Evolutionary conservation across 2,797 vertebrate species (phyloP).

Genomic region (Carapus acus): DNA sequence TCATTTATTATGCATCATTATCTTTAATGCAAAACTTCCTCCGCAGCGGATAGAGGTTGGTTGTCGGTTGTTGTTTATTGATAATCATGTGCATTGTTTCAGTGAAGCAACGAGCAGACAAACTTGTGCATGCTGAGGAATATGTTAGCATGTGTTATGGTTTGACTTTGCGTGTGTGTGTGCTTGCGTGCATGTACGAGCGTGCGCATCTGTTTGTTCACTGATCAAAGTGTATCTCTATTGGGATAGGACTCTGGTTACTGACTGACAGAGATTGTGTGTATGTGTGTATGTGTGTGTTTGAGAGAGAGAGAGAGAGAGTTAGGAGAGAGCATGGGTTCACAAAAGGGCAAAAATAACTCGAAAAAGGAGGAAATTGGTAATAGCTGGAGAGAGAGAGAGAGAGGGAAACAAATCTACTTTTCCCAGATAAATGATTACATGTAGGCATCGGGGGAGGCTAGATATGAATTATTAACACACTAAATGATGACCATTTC

Average conservation of each 20-base stretch:
- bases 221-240: slow-evolving; percentile 63
- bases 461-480: slow-evolving; percentile 8
- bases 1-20: slow-evolving; percentile 57
- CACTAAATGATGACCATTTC: slow-evolving; percentile 16
- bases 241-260: slow-evolving; percentile 43
- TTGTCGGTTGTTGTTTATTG: slow-evolving; percentile 35
- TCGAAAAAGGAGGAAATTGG: not conserved
- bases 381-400: not conserved
- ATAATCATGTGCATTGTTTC: not conserved
- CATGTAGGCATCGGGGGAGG: slow-evolving; percentile 16
- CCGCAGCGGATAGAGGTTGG: slow-evolving; percentile 20
- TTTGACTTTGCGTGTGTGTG: slow-evolving; percentile 8
- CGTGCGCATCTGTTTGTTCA: slow-evolving; percentile 26
- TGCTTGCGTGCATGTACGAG: slow-evolving; percentile 15
- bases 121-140: slow-evolving; percentile 39
- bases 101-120: too few species aligned
- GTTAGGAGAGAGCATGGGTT: not conserved
- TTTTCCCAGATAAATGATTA: slow-evolving; percentile 27
- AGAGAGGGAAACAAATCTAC: slow-evolving; percentile 4
- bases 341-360: not conserved
- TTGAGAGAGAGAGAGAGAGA: slow-evolving; percentile 3
- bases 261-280: slow-evolving; percentile 47
- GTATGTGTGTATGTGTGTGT: slow-evolving; percentile 13
- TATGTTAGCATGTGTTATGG: slow-evolving; percentile 27
- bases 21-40: slow-evolving; percentile 43